Percentiles rank a stretch among this genome's conserved stretches.
Evolutionary conservation across 2,113 vertebrate species (phyloP).

Genomic region (Neopipo cinnamomea): DNA sequence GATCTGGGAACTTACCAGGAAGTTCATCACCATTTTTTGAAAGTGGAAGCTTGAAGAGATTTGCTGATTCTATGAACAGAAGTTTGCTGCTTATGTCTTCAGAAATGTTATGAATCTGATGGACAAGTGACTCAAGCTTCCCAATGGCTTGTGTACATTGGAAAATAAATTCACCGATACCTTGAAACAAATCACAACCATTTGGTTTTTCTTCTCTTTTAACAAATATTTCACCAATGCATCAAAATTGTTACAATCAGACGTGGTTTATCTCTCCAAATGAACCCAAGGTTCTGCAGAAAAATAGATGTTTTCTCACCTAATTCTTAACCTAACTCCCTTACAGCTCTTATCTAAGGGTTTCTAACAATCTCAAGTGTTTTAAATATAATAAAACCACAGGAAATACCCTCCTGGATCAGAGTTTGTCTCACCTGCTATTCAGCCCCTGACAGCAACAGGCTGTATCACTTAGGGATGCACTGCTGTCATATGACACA

Average conservation of each 20-base stretch:
- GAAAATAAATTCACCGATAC: slow-evolving; percentile 81
- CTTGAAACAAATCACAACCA: slow-evolving; percentile 62
- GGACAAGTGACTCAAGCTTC: slow-evolving; percentile 86
- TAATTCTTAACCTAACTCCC: not conserved
- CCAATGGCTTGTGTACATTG: slow-evolving; percentile 74
- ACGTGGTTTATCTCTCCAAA: not conserved
- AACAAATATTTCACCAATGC: not conserved
- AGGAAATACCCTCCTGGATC: not conserved
- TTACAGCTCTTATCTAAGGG: not conserved
- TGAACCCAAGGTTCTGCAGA: not conserved
- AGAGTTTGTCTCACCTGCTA: not conserved
- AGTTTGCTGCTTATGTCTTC: slow-evolving; percentile 81
- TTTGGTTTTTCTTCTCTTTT: not conserved
- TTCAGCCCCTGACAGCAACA: not conserved
- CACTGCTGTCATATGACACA: not conserved
- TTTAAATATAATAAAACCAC: not conserved
- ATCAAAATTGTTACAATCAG: not conserved
- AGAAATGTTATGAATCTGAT: slow-evolving; percentile 83
- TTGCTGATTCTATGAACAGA: slow-evolving; percentile 75
- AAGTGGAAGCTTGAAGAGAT: slow-evolving; percentile 83
- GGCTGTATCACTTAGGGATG: not conserved
- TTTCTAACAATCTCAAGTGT: not conserved
- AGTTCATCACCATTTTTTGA: slow-evolving; percentile 60
- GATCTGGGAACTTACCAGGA: slow-evolving; percentile 76
- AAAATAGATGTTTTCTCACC: not conserved